Conservation (phyloP, 2,888 invertebrate genomes). For the Hartigia nigra region DNA sequence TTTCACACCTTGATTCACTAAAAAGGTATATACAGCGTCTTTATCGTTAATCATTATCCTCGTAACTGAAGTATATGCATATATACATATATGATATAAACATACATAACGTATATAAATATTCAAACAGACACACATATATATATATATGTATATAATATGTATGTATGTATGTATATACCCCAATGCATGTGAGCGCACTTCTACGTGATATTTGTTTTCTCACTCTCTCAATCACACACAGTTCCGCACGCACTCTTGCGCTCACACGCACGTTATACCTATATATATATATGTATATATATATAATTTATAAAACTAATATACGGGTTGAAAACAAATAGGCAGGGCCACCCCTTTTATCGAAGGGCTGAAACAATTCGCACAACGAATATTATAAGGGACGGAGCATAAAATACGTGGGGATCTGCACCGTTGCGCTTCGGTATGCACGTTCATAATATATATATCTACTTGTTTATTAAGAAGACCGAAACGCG, state of each 20-base stretch:
- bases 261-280: neutral
- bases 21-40: conserved; percentile 65
- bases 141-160: conserved; percentile 28
- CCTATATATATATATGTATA: conserved; percentile 37
- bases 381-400: conserved; percentile 37
- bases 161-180: conserved; percentile 28
- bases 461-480: neutral
- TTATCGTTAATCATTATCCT: conserved; percentile 56
- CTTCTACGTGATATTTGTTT: neutral
- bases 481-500: neutral
- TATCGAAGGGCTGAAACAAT: conserved; percentile 20
- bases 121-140: neutral
- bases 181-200: neutral
- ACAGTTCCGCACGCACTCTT: neutral
- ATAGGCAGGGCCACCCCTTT: conserved; percentile 54
- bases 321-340: conserved; percentile 57
- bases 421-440: neutral
- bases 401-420: conserved; percentile 31
- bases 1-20: conserved; percentile 65
- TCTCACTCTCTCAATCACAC: neutral
- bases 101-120: conserved; percentile 18
- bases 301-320: conserved; percentile 54
- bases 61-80: conserved; percentile 46
- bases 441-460: neutral
- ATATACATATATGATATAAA: conserved; percentile 31